Evolutionary conservation across 1,140 invertebrate species (phyloP).

Genomic region (Nylanderia fulva): DNA sequence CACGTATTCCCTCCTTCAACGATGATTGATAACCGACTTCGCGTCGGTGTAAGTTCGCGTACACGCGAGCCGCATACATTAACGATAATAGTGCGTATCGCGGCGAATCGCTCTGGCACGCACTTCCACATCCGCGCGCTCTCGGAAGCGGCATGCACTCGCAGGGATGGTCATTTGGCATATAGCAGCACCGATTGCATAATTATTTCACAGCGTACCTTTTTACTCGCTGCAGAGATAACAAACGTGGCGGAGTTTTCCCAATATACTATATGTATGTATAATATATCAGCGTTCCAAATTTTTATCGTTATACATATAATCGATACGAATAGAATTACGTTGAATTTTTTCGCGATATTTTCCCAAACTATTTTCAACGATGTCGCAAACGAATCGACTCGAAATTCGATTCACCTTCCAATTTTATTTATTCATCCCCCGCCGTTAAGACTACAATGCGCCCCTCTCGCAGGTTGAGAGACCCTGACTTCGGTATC

Average conservation of each 20-base stretch:
- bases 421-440: background rate
- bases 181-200: background rate
- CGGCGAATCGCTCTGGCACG: slow-evolving; percentile 32
- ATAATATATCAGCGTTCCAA: no score
- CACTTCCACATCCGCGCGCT: slow-evolving; percentile 44
- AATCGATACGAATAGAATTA: background rate
- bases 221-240: background rate
- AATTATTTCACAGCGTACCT: background rate
- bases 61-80: slow-evolving; percentile 57
- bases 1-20: slow-evolving; percentile 58
- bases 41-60: slow-evolving; percentile 47
- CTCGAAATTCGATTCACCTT: background rate
- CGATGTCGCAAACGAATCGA: background rate
- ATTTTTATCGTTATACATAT: background rate
- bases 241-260: background rate
- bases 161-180: slow-evolving; percentile 32
- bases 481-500: slow-evolving; percentile 33
- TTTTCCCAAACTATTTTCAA: no score
- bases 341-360: background rate
- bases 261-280: background rate
- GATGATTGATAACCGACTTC: slow-evolving; percentile 61
- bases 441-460: no score
- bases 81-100: slow-evolving; percentile 58
- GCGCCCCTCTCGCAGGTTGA: slow-evolving; percentile 7
- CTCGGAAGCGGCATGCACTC: slow-evolving; percentile 23